Percentiles rank a stretch among this genome's conserved stretches.
phyloP scores from a whole-genome alignment of 2,888 invertebrate species.

The Macrostomum cliftonense region DNA sequence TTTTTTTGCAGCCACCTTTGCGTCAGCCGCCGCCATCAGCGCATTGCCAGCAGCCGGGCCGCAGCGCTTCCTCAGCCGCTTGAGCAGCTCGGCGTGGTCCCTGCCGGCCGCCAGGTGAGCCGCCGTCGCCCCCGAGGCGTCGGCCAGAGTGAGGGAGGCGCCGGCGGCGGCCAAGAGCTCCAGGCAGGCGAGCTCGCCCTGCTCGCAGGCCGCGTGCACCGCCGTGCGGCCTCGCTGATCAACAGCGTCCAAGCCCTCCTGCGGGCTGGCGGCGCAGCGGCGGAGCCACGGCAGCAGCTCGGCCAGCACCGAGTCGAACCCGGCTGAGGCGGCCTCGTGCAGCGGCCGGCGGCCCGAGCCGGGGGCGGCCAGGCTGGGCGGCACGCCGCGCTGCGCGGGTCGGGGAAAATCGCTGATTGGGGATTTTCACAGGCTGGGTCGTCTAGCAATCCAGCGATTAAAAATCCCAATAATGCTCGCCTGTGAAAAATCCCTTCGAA shows the following conservation, averaged over 20 bases:
- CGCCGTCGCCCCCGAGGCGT: constrained; percentile 24
- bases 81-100: constrained; percentile 26
- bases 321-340: constrained; percentile 32
- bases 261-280: no score
- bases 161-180: constrained; percentile 24
- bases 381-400: neutral
- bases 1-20: no score
- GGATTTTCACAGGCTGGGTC: no score
- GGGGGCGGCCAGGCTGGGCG: neutral
- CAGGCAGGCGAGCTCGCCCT: constrained; percentile 29
- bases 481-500: no score
- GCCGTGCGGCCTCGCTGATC: constrained; percentile 30
- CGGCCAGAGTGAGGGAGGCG: constrained; percentile 22
- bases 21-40: no score
- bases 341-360: constrained; percentile 25
- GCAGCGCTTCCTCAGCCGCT: no score
- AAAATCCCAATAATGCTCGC: no score
- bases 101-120: constrained; percentile 30
- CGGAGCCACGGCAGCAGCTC: constrained; percentile 21
- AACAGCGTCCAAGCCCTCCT: constrained; percentile 19
- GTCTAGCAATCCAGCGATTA: no score
- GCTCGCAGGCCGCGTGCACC: constrained; percentile 28
- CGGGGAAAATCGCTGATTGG: no score
- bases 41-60: no score
- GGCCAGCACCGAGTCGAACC: constrained; percentile 21